Evolutionary conservation across 1,140 invertebrate species (phyloP).

Genomic region (Gyrodactylus bullatarudis): DNA sequence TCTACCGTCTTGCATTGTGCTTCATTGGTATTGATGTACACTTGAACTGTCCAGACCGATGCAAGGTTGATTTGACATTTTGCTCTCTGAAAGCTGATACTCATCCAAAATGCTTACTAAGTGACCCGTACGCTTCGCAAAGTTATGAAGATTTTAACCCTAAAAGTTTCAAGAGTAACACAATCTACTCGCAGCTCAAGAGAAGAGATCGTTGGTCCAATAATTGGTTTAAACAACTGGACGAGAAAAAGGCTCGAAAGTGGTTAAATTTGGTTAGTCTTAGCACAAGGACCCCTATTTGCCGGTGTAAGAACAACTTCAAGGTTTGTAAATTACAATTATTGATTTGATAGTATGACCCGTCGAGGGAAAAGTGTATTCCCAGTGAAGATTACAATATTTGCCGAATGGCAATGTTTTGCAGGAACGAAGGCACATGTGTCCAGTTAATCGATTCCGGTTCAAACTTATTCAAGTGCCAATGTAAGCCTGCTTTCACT

Average conservation of each 20-base stretch:
- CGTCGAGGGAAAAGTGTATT: not conserved
- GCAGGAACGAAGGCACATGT: not conserved
- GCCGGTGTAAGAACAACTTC: too few relatives aligned
- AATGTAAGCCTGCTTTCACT: not conserved
- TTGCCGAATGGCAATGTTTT: not conserved
- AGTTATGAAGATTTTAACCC: not conserved
- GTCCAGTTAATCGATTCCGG: not conserved
- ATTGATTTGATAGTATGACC: not conserved
- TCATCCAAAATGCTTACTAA: not conserved
- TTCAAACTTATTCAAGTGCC: not conserved
- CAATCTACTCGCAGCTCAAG: not conserved
- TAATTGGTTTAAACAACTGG: too few relatives aligned
- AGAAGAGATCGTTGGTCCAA: not conserved
- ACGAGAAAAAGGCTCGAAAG: too few relatives aligned
- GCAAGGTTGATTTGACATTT: not conserved
- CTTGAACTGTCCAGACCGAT: not conserved
- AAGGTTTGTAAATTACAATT: too few relatives aligned
- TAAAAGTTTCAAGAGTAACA: not conserved
- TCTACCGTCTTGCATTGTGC: not conserved
- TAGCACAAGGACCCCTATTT: too few relatives aligned
- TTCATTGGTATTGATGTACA: not conserved
- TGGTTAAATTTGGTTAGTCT: too few relatives aligned
- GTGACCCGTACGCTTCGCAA: not conserved
- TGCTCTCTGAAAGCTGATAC: not conserved
- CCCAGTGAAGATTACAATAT: not conserved